These are phyloP conservation scores for Brachyopa scutellaris DNA, from an alignment of 2,888 invertebrate species.

Conservation along the genomic window DNA sequence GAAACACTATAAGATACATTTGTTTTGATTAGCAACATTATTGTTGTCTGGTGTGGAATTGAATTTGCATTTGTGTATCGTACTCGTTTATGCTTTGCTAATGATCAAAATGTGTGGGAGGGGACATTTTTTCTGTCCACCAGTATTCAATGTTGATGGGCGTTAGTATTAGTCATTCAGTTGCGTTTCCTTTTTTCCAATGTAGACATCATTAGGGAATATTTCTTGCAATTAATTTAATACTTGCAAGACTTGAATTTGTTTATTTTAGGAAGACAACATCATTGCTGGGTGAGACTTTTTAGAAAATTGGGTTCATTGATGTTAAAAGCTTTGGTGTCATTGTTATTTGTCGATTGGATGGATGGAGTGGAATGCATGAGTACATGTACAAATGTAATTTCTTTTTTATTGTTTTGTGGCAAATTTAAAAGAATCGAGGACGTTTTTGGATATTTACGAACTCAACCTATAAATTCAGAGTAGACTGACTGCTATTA, in stretches of 20 bases:
- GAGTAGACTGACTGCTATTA: too few species aligned
- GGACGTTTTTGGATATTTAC: too few species aligned
- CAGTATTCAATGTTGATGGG: not conserved
- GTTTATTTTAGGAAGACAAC: too few species aligned
- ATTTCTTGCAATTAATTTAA: not conserved
- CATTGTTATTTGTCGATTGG: too few species aligned
- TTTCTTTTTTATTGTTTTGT: too few species aligned
- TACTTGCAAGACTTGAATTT: not conserved
- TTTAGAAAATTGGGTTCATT: too few species aligned
- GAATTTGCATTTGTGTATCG: conserved; percentile 49
- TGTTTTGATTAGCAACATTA: conserved; percentile 58
- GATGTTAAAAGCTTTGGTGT: too few species aligned
- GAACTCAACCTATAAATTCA: too few species aligned
- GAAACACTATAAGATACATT: conserved; percentile 61
- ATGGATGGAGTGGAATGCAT: not conserved
- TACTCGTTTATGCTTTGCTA: conserved; percentile 30
- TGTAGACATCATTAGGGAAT: not conserved
- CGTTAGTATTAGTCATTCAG: not conserved
- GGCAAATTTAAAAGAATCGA: too few species aligned
- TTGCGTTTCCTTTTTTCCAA: not conserved
- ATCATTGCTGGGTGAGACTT: too few species aligned
- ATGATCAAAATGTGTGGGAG: conserved; percentile 49
- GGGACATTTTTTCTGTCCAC: not conserved
- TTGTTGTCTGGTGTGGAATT: conserved; percentile 28
- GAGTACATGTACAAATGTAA: too few species aligned